Conservation (phyloP, 1,140 invertebrate genomes). For the Euwallacea similis region DNA sequence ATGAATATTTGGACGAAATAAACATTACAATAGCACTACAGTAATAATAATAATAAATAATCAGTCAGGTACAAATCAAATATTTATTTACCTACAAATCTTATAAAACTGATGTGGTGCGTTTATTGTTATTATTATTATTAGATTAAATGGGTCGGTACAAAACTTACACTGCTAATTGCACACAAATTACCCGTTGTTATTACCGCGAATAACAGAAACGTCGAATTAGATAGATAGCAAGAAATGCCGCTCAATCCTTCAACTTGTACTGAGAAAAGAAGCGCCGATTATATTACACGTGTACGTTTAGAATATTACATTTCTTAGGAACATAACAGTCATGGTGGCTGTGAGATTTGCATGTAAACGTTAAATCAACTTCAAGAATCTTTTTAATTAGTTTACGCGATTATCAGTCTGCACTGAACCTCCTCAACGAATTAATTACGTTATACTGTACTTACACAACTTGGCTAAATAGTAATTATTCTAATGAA, state of each 20-base stretch:
- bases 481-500: background rate
- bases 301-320: background rate
- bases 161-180: slow-evolving; percentile 9
- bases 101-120: slow-evolving; percentile 1
- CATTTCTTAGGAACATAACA: slow-evolving; percentile 38
- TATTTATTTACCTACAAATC: background rate
- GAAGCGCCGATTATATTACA: background rate
- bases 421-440: too few relatives aligned
- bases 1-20: slow-evolving; percentile 43
- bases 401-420: background rate
- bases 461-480: background rate
- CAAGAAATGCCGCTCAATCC: background rate
- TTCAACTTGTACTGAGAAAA: background rate
- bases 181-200: background rate
- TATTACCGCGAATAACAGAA: background rate
- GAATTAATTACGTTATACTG: background rate
- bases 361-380: background rate
- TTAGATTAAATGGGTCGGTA: background rate
- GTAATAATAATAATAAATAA: slow-evolving; percentile 17
- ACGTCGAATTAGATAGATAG: background rate
- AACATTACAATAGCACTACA: slow-evolving; percentile 15
- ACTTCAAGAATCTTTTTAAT: background rate
- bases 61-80: slow-evolving; percentile 38
- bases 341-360: slow-evolving; percentile 41
- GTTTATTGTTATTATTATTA: background rate